Percentiles rank a stretch among this genome's conserved stretches.
Evolutionary conservation across 2,113 vertebrate genomes (phyloP).

Genomic region (Antechinus stuartii): DNA sequence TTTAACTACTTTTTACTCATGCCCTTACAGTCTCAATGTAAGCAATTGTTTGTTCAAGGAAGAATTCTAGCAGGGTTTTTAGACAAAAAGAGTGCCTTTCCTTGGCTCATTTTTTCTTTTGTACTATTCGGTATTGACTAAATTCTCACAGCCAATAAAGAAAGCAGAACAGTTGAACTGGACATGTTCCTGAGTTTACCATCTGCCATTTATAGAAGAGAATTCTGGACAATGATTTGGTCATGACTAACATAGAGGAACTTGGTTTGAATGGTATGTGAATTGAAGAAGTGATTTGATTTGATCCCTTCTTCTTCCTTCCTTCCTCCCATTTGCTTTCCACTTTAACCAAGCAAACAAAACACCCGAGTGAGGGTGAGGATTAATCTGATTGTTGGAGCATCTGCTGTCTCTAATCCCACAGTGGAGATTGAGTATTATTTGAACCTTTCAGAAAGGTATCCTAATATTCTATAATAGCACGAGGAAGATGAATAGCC

Average conservation of each 20-base stretch:
- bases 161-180: background rate
- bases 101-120: background rate
- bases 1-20: background rate
- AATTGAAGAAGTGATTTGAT: background rate
- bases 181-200: background rate
- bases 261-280: background rate
- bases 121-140: background rate
- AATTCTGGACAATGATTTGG: background rate
- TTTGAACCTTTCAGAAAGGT: background rate
- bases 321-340: background rate
- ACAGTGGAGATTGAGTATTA: background rate
- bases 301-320: background rate
- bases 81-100: conserved; percentile 13
- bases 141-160: conserved; percentile 2
- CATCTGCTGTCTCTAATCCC: background rate
- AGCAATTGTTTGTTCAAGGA: background rate
- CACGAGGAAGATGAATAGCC: background rate
- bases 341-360: background rate
- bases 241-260: background rate
- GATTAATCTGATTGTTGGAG: background rate
- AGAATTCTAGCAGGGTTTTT: background rate
- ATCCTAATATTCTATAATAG: no score
- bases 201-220: background rate
- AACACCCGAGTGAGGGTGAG: background rate
- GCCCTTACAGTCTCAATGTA: background rate